Evolutionary conservation across 2,888 invertebrate species (phyloP), one percentile per base, ranked within the genome.

Genomic region (Hyposoter dolosus): DNA sequence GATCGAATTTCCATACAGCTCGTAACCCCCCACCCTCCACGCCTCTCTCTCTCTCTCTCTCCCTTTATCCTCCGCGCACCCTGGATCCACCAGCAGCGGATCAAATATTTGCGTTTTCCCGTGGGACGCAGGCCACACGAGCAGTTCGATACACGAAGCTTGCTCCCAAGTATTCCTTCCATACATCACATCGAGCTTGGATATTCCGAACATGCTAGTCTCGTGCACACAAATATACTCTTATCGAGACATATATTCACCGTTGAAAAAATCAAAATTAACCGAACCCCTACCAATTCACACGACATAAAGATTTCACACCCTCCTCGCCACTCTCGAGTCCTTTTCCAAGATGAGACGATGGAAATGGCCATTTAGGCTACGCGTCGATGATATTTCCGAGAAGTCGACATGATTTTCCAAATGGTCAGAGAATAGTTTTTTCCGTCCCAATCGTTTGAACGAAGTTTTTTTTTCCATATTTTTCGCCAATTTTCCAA

Each of bases 81-180:
- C 82, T 81, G 76, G 76, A 69, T 81, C 83, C 74, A 65, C 81
- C 35, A 74, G 35, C 35, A 74, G 35, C 45, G 60, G 81, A 74
- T 83, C 84, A 86, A 88, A 88, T 87, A 88, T 88, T 88, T 88
- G 84, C 84, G 53, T 69, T 83, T 72, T 72, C 79, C 66, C 72
- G 74, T 84, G 76, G 83, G 65, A 60, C 68, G 68, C 60, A 63
- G 43, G 47, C 63, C 82, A 35, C 82, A 35, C 47, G 69, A 82
- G 32, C 74, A 69, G 63, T 60, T 56, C 71, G 65, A 56, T 76
- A 65, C 50, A 80, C 79, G 65, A 53, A 23, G 75, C 47, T 82
- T 72, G 53, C 40, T 35, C 71, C n/a, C 85, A 35, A 56, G 53
- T 23, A 77, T 72, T 23, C 56, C 12, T 60, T 66, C 43, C 35